phyloP scores from a whole-genome alignment of 2,113 vertebrate species.

The Rhea americana region DNA sequence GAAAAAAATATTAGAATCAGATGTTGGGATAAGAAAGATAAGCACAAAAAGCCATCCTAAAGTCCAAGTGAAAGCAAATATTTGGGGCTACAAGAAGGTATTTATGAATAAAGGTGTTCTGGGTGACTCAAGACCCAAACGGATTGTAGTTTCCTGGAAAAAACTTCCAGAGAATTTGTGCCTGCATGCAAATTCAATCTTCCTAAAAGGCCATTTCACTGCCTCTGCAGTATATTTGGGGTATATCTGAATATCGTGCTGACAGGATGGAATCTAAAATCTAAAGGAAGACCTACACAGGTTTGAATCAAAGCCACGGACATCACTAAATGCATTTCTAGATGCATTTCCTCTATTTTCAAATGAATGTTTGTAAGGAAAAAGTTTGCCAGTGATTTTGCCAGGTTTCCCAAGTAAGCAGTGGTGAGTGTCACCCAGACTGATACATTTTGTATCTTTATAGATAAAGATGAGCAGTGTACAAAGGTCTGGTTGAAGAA shows the following conservation, averaged over 20 bases:
- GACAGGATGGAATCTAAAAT: background rate
- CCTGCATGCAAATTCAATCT: background rate
- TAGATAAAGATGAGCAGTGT: background rate
- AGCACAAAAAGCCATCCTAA: background rate
- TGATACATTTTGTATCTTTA: background rate
- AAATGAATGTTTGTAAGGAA: background rate
- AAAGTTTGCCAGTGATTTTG: background rate
- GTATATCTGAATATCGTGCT: background rate
- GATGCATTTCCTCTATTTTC: background rate
- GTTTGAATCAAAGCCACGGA: background rate
- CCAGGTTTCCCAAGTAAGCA: background rate
- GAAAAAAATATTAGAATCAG: background rate
- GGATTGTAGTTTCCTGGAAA: background rate
- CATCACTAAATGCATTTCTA: background rate
- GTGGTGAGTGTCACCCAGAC: background rate
- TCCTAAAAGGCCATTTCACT: background rate
- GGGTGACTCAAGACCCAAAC: background rate
- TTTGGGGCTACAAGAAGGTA: background rate
- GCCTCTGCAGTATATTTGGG: background rate
- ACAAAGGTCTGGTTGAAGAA: background rate
- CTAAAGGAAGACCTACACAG: background rate
- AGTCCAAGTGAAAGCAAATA: background rate
- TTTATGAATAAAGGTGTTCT: background rate
- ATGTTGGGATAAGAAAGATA: fast-evolving
- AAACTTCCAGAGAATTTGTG: background rate